A percentile compares a stretch with the other conserved stretches of the same genome.
phyloP scores from a whole-genome alignment of 92 coral and sea anemone species.

The Montipora capitata region DNA sequence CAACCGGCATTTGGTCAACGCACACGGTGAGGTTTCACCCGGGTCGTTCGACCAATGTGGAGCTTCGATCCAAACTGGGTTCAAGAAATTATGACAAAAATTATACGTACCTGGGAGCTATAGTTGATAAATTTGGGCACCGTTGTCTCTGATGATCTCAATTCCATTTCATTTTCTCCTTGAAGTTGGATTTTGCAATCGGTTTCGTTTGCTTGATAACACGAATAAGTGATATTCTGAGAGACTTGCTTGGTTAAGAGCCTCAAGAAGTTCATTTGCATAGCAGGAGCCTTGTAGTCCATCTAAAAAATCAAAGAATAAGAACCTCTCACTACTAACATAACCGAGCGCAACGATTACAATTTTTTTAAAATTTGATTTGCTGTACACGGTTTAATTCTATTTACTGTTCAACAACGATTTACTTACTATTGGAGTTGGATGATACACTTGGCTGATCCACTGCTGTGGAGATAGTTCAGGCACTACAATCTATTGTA shows the following conservation, averaged over 20 bases:
- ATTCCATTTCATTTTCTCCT: conserved; percentile 38
- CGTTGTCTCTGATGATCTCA: conserved; percentile 21
- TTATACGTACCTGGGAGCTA: conserved; percentile 6
- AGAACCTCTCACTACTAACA: no score
- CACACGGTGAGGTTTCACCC: no score
- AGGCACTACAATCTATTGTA: conserved; percentile 27
- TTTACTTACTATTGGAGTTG: conserved; percentile 6
- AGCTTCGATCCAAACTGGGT: neutral
- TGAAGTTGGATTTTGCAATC: conserved; percentile 37
- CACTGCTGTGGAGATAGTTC: conserved; percentile 41
- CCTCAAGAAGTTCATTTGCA: conserved; percentile 37
- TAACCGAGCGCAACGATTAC: neutral
- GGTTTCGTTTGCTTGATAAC: conserved; percentile 24
- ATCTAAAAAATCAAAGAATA: neutral
- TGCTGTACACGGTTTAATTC: no score
- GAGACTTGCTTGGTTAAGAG: conserved; percentile 30
- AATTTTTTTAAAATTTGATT: no score
- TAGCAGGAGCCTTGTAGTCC: conserved; percentile 37
- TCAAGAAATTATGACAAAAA: neutral
- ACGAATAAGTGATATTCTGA: conserved; percentile 43
- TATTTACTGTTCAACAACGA: neutral
- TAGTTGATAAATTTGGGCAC: conserved; percentile 9
- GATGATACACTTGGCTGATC: conserved; percentile 33
- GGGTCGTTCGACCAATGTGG: neutral
- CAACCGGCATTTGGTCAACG: no score